Percentiles rank a stretch among this genome's conserved stretches.
Conservation (phyloP, 2,888 invertebrate species). For the Coronaproctus castanopsis region DNA sequence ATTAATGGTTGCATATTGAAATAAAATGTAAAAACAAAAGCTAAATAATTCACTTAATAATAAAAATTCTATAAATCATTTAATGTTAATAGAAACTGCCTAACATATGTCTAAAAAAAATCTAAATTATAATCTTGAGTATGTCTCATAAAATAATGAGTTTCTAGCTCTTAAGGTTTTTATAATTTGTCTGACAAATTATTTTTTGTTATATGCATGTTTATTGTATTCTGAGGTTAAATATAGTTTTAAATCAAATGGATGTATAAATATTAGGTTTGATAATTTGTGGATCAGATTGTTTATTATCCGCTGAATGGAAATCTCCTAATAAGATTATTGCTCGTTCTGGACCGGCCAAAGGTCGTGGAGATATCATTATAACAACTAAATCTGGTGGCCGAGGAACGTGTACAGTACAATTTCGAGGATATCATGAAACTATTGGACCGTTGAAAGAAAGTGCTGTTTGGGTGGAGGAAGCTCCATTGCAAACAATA, state of each 20-base stretch:
- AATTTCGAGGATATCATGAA: constrained; percentile 54
- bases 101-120: no score
- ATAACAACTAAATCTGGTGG: constrained; percentile 73
- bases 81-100: no score
- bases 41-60: no score
- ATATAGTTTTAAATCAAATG: no score
- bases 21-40: no score
- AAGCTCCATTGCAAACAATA: constrained; percentile 59
- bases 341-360: constrained; percentile 80
- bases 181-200: neutral
- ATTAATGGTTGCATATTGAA: no score
- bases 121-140: no score
- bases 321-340: constrained; percentile 91
- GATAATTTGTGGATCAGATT: constrained; percentile 89
- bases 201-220: neutral
- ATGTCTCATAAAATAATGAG: no score
- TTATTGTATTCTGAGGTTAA: no score
- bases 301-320: constrained; percentile 91
- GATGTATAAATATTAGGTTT: no score
- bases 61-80: no score
- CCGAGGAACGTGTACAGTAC: constrained; percentile 69
- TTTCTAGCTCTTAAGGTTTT: no score
- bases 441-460: constrained; percentile 87
- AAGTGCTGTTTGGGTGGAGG: constrained; percentile 97
- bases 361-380: constrained; percentile 77